These are phyloP conservation scores for Hydrolagus colliei DNA, from an alignment of 2,797 vertebrate genomes.

Conservation along the genomic window DNA sequence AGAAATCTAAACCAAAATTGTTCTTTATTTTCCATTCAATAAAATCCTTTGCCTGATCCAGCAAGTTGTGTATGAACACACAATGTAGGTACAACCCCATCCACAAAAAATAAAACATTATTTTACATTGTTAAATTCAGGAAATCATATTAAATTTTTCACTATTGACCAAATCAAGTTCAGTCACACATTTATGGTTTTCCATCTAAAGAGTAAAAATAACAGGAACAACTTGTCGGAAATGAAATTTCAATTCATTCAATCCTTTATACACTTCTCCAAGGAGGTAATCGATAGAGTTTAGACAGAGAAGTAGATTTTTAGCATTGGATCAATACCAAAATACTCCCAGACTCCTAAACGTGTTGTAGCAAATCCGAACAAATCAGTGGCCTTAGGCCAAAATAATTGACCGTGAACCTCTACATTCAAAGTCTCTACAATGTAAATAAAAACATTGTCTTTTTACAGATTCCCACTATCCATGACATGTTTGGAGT, in stretches of 20 bases:
- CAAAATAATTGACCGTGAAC: slow-evolving; percentile 82
- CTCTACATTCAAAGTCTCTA: slow-evolving; percentile 55
- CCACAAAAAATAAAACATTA: slow-evolving; percentile 41
- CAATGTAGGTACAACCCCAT: slow-evolving; percentile 33
- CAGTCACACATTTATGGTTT: slow-evolving; percentile 55
- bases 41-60: neutral
- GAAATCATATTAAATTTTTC: slow-evolving; percentile 39
- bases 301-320: slow-evolving; percentile 88
- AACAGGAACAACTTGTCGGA: slow-evolving; percentile 85
- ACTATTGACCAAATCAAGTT: slow-evolving; percentile 57
- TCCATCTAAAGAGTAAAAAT: slow-evolving; percentile 61
- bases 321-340: slow-evolving; percentile 84
- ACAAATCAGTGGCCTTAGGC: slow-evolving; percentile 84
- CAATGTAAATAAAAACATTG: slow-evolving; percentile 71
- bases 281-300: slow-evolving; percentile 82
- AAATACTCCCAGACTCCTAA: slow-evolving; percentile 70
- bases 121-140: slow-evolving; percentile 44
- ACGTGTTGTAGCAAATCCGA: slow-evolving; percentile 74
- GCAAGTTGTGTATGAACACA: neutral
- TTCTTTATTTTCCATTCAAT: neutral
- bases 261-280: slow-evolving; percentile 79
- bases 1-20: neutral
- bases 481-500: no score
- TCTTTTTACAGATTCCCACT: no score
- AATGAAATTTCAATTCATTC: slow-evolving; percentile 92